A percentile compares a stretch with the other conserved stretches of the same genome.
Conservation (phyloP, 2,888 invertebrate species). For the Xylota segnis region DNA sequence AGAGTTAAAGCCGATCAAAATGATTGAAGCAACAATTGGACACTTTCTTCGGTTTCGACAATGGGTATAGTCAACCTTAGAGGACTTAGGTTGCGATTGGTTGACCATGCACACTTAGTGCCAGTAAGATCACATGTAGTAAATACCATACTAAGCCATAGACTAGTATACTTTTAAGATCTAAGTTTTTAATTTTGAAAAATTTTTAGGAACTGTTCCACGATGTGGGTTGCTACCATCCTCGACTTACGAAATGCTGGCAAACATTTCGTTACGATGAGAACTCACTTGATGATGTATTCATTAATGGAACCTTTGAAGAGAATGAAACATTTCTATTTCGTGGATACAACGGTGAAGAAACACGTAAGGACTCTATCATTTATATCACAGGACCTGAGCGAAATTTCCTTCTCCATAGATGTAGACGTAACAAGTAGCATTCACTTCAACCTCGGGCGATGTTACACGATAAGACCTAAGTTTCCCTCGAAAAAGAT, state of each 20-base stretch:
- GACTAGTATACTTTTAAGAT: no score
- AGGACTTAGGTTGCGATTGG: no score
- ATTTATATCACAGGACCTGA: background rate
- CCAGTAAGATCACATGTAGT: no score
- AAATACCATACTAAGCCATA: no score
- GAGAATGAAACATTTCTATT: slow-evolving; percentile 86
- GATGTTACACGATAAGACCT: slow-evolving; percentile 87
- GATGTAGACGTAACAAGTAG: slow-evolving; percentile 85
- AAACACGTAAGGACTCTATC: slow-evolving; percentile 84
- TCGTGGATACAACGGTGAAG: slow-evolving; percentile 85
- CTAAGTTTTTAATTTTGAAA: background rate
- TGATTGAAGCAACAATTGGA: no score
- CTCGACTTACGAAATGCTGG: slow-evolving; percentile 86
- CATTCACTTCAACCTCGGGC: slow-evolving; percentile 86
- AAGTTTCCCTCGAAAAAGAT: slow-evolving; percentile 84
- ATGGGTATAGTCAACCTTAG: no score
- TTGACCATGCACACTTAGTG: no score
- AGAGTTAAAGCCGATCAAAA: no score
- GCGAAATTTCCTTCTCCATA: slow-evolving; percentile 79
- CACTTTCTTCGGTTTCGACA: no score
- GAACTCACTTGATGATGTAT: slow-evolving; percentile 86
- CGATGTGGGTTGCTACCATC: slow-evolving; percentile 82
- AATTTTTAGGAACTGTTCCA: slow-evolving; percentile 49
- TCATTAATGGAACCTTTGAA: slow-evolving; percentile 87
- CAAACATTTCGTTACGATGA: slow-evolving; percentile 86